Evolutionary conservation across 2,113 vertebrate species (phyloP).

Genomic region (Ptyas mucosa): DNA sequence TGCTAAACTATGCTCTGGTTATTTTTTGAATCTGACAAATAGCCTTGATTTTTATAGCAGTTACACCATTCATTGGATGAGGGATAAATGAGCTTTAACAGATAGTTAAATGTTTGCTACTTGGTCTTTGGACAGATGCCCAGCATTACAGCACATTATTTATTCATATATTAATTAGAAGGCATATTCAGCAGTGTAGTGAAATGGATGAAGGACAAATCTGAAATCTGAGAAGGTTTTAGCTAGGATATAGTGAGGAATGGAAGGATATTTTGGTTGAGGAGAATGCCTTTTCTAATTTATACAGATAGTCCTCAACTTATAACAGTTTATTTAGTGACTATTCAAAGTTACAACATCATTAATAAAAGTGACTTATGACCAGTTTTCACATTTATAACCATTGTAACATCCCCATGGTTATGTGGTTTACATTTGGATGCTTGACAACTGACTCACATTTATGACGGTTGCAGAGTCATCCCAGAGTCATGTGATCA

Average conservation of each 20-base stretch:
- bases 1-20: constrained; percentile 4
- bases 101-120: constrained; percentile 12
- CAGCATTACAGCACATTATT: constrained; percentile 7
- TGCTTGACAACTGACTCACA: too few species aligned
- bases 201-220: background rate
- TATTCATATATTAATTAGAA: constrained; percentile 22
- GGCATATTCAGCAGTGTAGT: background rate
- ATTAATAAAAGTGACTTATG: too few species aligned
- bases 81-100: constrained; percentile 23
- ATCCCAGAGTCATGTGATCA: too few species aligned
- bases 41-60: constrained; percentile 40
- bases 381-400: too few species aligned
- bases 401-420: too few species aligned
- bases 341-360: too few species aligned
- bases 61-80: constrained; percentile 21
- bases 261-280: background rate
- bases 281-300: background rate
- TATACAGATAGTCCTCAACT: background rate
- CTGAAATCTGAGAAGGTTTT: accelerated
- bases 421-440: too few species aligned
- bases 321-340: too few species aligned
- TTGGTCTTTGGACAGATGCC: background rate
- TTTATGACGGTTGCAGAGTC: too few species aligned
- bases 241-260: background rate
- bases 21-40: constrained; percentile 29